Percentiles rank a stretch among this genome's conserved stretches.
These are phyloP conservation scores for Melanaphis sacchari DNA, from an alignment of 1,140 invertebrate genomes.

Conservation along the genomic window DNA sequence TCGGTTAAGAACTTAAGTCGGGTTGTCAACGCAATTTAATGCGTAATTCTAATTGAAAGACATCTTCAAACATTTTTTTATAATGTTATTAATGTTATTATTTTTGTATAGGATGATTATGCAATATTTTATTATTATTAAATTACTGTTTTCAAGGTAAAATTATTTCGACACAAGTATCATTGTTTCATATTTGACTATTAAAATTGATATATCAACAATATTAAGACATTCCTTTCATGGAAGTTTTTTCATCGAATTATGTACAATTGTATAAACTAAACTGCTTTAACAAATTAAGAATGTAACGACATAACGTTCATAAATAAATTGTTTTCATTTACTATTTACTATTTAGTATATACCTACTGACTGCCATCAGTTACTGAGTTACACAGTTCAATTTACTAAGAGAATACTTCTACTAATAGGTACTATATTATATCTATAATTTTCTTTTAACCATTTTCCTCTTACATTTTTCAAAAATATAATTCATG, in stretches of 20 bases:
- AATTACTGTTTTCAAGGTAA: constrained; percentile 14
- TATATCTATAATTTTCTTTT: not conserved
- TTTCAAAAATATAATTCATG: not conserved
- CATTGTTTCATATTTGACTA: constrained; percentile 3
- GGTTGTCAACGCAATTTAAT: not conserved
- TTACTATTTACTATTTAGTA: too few species aligned
- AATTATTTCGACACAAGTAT: not conserved
- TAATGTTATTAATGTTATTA: not conserved
- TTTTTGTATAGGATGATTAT: not conserved
- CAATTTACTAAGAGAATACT: not conserved
- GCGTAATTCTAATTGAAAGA: not conserved
- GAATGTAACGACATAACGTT: not conserved
- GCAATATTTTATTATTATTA: constrained; percentile 11
- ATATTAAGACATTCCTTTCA: not conserved
- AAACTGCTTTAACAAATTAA: not conserved
- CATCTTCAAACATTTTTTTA: not conserved
- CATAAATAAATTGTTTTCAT: not conserved
- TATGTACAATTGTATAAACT: not conserved
- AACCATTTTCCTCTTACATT: not conserved
- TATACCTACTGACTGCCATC: too few species aligned
- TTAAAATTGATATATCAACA: not conserved
- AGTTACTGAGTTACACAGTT: not conserved
- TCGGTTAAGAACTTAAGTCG: not conserved
- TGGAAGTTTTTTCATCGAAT: not conserved
- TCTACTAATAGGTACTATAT: not conserved